phyloP scores from a whole-genome alignment of 2,888 invertebrate genomes.

The Heteromyza rotundicornis region DNA sequence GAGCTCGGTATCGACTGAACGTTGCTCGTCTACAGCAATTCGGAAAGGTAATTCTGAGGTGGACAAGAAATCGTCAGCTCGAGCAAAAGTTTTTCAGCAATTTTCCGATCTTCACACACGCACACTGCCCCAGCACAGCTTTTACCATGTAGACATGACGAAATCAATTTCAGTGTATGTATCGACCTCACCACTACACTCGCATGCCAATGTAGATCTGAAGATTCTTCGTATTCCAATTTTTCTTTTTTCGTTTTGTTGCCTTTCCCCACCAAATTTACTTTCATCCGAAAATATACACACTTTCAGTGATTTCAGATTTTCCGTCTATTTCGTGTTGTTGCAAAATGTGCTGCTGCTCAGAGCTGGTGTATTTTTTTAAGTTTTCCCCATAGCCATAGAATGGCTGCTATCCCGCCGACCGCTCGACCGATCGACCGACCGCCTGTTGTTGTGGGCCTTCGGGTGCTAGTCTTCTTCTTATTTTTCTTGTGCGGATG shows the following conservation, averaged over 20 bases:
- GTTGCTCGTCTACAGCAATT: conserved; percentile 56
- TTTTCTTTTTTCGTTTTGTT: neutral
- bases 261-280: conserved; percentile 1
- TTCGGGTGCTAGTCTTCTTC: conserved; percentile 19
- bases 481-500: too few species aligned
- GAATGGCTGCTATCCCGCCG: neutral
- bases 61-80: conserved; percentile 34
- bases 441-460: neutral
- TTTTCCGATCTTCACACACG: conserved; percentile 17
- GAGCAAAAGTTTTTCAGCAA: conserved; percentile 21
- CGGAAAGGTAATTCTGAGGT: conserved; percentile 62
- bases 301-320: conserved; percentile 8
- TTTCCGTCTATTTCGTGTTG: neutral
- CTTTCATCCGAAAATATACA: conserved; percentile 14
- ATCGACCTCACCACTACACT: conserved; percentile 16
- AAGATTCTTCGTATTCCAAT: neutral
- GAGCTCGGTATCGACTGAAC: conserved; percentile 64
- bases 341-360: too few species aligned
- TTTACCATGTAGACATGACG: conserved; percentile 22
- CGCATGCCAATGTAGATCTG: conserved; percentile 5
- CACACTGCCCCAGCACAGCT: neutral
- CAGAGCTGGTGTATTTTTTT: neutral
- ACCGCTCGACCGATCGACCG: neutral
- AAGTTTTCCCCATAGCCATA: neutral
- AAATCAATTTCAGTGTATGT: conserved; percentile 27